Conservation (phyloP, 2,797 vertebrate genomes). For the Brachymystax lenok region DNA sequence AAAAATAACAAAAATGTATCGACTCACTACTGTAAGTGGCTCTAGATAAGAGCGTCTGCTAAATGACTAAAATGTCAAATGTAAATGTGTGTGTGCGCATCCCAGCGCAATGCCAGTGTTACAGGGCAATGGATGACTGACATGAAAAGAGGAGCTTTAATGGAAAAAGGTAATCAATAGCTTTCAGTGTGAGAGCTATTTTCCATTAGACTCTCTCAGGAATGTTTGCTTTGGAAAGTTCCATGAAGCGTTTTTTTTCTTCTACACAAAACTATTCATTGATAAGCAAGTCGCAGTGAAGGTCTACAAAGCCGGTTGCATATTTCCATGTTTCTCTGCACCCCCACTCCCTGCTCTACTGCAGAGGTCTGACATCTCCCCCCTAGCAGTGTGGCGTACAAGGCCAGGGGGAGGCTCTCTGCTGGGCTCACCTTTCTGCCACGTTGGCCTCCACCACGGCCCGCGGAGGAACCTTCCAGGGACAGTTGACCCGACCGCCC, state of each 20-base stretch:
- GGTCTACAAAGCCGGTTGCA: conserved; percentile 21
- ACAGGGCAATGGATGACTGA: too few species aligned
- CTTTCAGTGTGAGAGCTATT: conserved; percentile 15
- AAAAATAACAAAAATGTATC: too few species aligned
- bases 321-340: background rate
- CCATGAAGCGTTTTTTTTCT: conserved; percentile 8
- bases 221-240: conserved; percentile 27
- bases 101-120: too few species aligned
- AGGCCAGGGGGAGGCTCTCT: background rate
- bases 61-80: too few species aligned
- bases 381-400: background rate
- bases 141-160: conserved; percentile 25
- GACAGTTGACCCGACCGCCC: conserved; percentile 93
- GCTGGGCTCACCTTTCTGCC: conserved; percentile 82
- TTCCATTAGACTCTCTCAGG: conserved; percentile 35
- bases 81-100: too few species aligned
- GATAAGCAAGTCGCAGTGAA: conserved; percentile 13
- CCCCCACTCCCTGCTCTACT: conserved; percentile 37
- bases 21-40: too few species aligned
- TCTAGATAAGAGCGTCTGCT: too few species aligned
- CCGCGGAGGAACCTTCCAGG: conserved; percentile 95
- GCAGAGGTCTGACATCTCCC: conserved; percentile 5
- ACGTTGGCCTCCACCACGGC: conserved; percentile 87
- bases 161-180: conserved; percentile 1
- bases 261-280: conserved; percentile 19